Conservation (phyloP, 2,888 invertebrate species). For the Microplitis manilae region DNA sequence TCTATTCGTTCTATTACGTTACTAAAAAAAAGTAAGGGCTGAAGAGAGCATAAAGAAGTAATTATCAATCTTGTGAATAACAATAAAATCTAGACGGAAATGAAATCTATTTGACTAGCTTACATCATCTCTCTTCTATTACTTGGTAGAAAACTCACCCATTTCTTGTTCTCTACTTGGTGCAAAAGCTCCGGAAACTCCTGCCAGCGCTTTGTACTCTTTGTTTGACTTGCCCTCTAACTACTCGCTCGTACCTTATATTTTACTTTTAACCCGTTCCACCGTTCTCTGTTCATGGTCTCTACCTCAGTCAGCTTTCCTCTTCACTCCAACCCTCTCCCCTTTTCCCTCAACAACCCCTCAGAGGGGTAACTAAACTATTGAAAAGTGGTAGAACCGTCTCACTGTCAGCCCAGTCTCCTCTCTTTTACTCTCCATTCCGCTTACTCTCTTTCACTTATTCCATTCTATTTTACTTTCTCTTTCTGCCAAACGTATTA, state of each 20-base stretch:
- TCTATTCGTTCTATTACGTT: no score
- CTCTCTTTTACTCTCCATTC: neutral
- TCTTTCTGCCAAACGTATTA: neutral
- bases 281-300: constrained; percentile 48
- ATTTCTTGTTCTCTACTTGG: constrained; percentile 40
- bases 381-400: constrained; percentile 44
- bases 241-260: constrained; percentile 46
- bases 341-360: neutral
- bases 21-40: constrained; percentile 46
- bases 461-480: neutral
- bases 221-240: constrained; percentile 51
- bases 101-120: constrained; percentile 58
- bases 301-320: constrained; percentile 46
- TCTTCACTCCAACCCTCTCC: constrained; percentile 48
- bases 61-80: neutral
- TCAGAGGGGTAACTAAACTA: constrained; percentile 39
- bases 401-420: constrained; percentile 35
- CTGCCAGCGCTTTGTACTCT: constrained; percentile 45
- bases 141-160: constrained; percentile 44
- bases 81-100: constrained; percentile 43
- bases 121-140: constrained; percentile 42
- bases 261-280: constrained; percentile 48
- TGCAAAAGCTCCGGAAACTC: constrained; percentile 42
- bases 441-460: constrained; percentile 11
- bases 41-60: neutral